phyloP scores from a whole-genome alignment of 2,113 vertebrate species.

The Noturus placidus region DNA sequence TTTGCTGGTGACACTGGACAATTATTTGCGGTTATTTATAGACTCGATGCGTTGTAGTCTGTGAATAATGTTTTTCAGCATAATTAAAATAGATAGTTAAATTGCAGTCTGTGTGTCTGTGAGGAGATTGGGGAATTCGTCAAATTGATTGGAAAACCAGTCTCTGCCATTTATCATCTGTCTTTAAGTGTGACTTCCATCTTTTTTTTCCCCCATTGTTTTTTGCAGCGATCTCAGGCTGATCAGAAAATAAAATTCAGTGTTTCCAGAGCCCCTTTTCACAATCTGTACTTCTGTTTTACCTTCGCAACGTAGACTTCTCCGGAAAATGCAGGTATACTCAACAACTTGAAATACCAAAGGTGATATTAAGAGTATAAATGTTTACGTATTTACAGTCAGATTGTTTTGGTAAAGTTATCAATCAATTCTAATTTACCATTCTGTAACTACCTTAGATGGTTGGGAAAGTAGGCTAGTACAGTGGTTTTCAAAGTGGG shows the following conservation, averaged over 20 bases:
- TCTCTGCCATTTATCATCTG: neutral
- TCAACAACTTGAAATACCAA: no score
- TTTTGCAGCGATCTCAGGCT: neutral
- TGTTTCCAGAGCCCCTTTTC: neutral
- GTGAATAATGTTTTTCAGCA: neutral
- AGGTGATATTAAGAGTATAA: no score
- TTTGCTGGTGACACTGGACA: neutral
- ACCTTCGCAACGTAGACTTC: no score
- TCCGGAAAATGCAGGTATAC: no score
- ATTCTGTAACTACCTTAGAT: no score
- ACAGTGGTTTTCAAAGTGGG: no score
- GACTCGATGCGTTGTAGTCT: neutral
- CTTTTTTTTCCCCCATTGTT: neutral
- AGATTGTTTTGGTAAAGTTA: no score
- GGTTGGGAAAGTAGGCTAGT: no score
- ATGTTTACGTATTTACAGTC: no score
- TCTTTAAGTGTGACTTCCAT: neutral
- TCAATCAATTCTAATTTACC: no score
- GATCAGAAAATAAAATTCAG: neutral
- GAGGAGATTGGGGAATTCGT: neutral
- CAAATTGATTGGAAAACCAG: neutral
- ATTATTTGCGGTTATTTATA: neutral
- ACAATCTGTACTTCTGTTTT: no score
- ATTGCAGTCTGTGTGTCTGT: neutral
- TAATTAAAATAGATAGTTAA: neutral